Evolutionary conservation across 2,888 invertebrate genomes (phyloP).

Genomic region (Achlya flavicornis): DNA sequence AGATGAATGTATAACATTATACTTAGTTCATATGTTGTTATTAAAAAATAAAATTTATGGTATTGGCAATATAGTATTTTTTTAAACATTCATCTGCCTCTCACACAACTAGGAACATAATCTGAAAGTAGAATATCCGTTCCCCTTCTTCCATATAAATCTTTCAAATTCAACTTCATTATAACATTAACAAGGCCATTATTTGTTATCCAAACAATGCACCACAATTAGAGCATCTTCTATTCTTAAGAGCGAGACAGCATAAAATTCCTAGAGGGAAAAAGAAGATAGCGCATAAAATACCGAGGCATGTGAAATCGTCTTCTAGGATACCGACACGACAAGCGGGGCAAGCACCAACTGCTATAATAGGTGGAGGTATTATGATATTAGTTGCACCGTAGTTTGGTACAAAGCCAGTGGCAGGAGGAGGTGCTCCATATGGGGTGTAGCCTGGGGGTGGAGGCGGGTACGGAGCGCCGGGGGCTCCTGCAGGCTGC

Average conservation of each 20-base stretch:
- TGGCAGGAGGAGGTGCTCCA: constrained; percentile 58
- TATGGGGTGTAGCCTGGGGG: constrained; percentile 84
- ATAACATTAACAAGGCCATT: constrained; percentile 33
- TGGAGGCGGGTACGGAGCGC: constrained; percentile 71
- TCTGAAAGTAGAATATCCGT: constrained; percentile 2
- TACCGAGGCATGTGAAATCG: constrained; percentile 92
- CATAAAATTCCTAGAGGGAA: constrained; percentile 95
- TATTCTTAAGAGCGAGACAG: constrained; percentile 92
- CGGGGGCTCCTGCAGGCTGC: constrained; percentile 37
- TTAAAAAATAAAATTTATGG: neutral
- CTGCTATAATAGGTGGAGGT: constrained; percentile 90
- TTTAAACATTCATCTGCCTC: neutral
- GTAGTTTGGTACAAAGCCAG: constrained; percentile 83
- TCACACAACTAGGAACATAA: neutral
- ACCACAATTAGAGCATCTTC: constrained; percentile 94
- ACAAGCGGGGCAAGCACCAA: constrained; percentile 95
- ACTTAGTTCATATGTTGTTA: neutral
- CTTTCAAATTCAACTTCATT: constrained; percentile 32
- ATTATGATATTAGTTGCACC: constrained; percentile 86
- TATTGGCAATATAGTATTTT: neutral
- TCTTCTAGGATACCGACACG: constrained; percentile 94
- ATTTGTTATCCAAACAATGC: constrained; percentile 87
- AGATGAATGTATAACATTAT: neutral
- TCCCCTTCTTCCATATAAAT: constrained; percentile 27
- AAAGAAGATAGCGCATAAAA: constrained; percentile 92